These are phyloP conservation scores for Sturnus vulgaris DNA, from an alignment of 2,113 vertebrate genomes.

Conservation along the genomic window DNA sequence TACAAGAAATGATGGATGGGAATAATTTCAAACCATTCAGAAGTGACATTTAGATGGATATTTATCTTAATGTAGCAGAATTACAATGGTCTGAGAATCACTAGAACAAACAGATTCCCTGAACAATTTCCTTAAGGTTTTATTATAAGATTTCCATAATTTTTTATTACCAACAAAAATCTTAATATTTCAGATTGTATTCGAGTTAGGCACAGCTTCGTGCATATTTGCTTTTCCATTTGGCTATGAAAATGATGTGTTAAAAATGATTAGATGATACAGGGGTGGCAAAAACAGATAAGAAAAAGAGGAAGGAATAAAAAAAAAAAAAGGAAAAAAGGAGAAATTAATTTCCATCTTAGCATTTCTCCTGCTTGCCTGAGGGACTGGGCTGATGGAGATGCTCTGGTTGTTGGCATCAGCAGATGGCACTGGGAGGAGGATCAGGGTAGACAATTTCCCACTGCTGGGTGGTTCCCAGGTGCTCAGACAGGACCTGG, in stretches of 20 bases:
- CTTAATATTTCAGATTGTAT: not conserved
- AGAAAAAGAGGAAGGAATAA: not conserved
- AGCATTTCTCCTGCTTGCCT: not conserved
- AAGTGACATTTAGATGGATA: conserved; percentile 8
- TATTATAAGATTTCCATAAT: not conserved
- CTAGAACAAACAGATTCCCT: not conserved
- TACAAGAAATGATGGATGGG: not conserved
- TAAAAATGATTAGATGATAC: not conserved
- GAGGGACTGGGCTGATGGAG: not conserved
- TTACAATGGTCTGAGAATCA: not conserved
- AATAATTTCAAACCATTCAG: not conserved
- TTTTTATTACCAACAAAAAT: not conserved
- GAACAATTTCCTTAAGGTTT: not conserved
- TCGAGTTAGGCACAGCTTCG: not conserved
- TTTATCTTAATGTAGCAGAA: conserved; percentile 22
- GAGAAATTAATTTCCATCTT: not conserved
- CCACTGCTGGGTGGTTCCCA: not conserved
- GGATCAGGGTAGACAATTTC: not conserved
- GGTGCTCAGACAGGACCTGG: not conserved
- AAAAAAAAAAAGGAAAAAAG: not conserved
- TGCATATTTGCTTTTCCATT: not conserved
- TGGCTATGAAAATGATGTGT: not conserved
- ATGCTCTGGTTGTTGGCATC: not conserved
- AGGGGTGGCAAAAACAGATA: not conserved
- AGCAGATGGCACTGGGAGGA: no score